Evolutionary conservation across 2,113 vertebrate genomes (phyloP), one percentile per base, ranked within the genome.

Genomic region (Odocoileus hemionus): DNA sequence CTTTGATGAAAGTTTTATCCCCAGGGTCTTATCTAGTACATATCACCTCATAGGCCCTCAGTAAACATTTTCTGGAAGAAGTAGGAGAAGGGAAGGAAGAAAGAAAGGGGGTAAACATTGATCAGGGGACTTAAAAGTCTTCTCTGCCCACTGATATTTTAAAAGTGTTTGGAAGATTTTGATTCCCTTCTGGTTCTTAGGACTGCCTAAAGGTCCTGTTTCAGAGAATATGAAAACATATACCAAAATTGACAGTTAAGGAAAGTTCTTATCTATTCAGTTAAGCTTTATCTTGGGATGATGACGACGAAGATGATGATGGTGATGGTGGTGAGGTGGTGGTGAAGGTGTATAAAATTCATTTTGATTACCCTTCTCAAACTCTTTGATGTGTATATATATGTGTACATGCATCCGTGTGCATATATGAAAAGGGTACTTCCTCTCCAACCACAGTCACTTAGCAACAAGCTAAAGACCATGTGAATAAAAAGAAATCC

Each of bases 251-350:
- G 11, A 26, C 7, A 60, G 28, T 58, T 26, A 47, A 92, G 8
- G 2, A 43, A 93, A 86, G 61, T 55, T 23, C 17, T 95, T 92
- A 47, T 78, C 10, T 43, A 11, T 70, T 39, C 60, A 54, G 16
- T 23, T 88, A 85, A 52, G 9, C 19, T 93, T 84, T 61, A 11
- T 33, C 19, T 25, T 79, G 6, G 52, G 25, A 43, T 78, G 39
- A 54, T 3, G 28, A 47, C 0, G 4, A 79, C 0, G 7, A 19
- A 0, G 6, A 74, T 83, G 50, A 30, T 70, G 17, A 15, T 33
- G 54, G 30, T 64, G 5, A 52, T 52, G 76, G 26, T 26, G 36
- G 47, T 57, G 3, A 52, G n/a, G 67, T 70, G 67, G 67, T 74
- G 67, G n/a, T 33, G 43, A 14, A 16, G 61, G 36, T 61, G 14